Evolutionary conservation across 2,888 invertebrate species (phyloP).

Genomic region (Tuberolachnus salignus): DNA sequence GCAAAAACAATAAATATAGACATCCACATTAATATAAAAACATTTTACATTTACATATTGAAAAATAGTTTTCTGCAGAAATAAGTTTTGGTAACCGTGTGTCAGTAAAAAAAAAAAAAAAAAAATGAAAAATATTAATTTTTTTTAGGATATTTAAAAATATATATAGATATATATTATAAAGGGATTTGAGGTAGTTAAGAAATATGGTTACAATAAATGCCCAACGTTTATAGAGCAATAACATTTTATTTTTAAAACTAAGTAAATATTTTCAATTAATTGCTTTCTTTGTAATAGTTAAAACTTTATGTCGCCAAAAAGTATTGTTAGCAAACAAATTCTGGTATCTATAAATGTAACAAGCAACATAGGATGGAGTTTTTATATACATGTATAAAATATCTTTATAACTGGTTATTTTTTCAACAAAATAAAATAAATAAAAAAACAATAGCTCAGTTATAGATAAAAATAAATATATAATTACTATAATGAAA

Average conservation of each 20-base stretch:
- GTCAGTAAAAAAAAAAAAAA: conserved; percentile 35
- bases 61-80: conserved; percentile 50
- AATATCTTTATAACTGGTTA: conserved; percentile 21
- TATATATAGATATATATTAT: conserved; percentile 5
- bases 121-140: conserved; percentile 32
- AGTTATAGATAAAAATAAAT: conserved; percentile 35
- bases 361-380: conserved; percentile 40
- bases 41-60: conserved; percentile 37
- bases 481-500: conserved; percentile 31
- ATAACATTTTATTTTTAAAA: conserved; percentile 20
- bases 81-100: conserved; percentile 41
- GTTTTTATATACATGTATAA: conserved; percentile 40
- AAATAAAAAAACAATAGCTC: conserved; percentile 49
- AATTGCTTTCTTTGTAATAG: not conserved
- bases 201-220: conserved; percentile 22
- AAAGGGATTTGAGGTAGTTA: conserved; percentile 40
- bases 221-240: not conserved
- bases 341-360: conserved; percentile 35
- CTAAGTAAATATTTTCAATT: conserved; percentile 11
- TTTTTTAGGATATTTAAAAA: conserved; percentile 12
- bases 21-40: conserved; percentile 45
- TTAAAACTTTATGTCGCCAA: not conserved
- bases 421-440: conserved; percentile 35
- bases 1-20: conserved; percentile 53
- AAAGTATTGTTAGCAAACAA: conserved; percentile 12